A percentile compares a stretch with the other conserved stretches of the same genome.
Conservation (phyloP, 2,113 vertebrate genomes). For the Caracal caracal region DNA sequence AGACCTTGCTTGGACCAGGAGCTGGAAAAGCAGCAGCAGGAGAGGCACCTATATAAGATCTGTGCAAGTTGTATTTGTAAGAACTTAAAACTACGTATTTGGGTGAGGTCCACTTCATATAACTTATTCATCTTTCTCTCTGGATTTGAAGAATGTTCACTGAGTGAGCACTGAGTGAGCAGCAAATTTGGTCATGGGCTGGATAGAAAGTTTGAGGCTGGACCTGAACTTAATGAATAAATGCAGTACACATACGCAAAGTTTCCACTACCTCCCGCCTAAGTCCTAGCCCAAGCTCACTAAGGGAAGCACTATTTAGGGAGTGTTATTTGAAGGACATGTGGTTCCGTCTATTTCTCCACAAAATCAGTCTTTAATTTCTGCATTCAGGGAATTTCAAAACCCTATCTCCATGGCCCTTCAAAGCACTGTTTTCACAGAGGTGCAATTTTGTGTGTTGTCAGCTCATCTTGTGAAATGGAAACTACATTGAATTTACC, state of each 20-base stretch:
- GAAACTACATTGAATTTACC: not conserved
- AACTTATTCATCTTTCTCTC: not conserved
- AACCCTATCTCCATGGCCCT: not conserved
- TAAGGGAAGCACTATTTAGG: not conserved
- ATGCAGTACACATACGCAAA: not conserved
- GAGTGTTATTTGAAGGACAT: not conserved
- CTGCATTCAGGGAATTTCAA: not conserved
- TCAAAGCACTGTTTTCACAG: not conserved
- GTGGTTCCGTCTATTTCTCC: not conserved
- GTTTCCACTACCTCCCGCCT: not conserved
- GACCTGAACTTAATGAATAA: not conserved
- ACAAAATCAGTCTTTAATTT: not conserved
- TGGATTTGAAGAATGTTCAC: not conserved
- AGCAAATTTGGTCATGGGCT: not conserved
- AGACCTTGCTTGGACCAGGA: not conserved
- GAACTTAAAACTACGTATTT: not conserved
- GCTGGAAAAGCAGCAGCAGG: not conserved
- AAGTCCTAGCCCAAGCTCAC: not conserved
- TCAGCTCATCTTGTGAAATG: not conserved
- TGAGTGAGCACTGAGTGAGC: not conserved
- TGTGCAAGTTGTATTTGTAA: not conserved
- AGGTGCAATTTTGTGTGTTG: not conserved
- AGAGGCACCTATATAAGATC: not conserved
- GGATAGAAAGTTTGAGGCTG: not conserved
- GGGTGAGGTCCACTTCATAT: not conserved